phyloP scores from a whole-genome alignment of 2,888 invertebrate genomes.

The Apoderus coryli region DNA sequence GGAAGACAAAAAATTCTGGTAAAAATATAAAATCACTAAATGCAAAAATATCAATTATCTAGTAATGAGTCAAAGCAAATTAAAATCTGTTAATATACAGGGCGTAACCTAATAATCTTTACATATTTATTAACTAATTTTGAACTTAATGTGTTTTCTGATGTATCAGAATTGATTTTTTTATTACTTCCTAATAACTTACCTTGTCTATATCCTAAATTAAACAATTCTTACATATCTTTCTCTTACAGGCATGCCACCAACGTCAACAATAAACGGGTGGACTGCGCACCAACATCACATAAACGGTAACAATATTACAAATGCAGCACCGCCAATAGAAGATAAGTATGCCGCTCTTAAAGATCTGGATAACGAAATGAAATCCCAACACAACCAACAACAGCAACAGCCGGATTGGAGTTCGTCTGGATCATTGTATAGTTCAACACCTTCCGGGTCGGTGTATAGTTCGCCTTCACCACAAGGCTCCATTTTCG shows the following conservation, averaged over 20 bases:
- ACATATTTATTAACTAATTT: no score
- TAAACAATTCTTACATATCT: no score
- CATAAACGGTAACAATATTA: not conserved
- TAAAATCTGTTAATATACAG: no score
- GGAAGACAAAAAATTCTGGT: no score
- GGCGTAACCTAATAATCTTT: no score
- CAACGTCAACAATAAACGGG: conserved; percentile 16
- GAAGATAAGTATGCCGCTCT: conserved; percentile 92
- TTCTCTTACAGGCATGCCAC: conserved; percentile 24
- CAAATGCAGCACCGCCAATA: conserved; percentile 23
- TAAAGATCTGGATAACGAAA: conserved; percentile 76
- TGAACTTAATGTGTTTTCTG: no score
- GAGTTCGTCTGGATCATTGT: conserved; percentile 27
- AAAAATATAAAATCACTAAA: no score
- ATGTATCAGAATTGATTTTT: no score
- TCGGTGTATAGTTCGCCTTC: conserved; percentile 32
- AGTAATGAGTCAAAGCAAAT: no score
- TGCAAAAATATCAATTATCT: no score
- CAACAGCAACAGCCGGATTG: conserved; percentile 23
- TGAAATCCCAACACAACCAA: conserved; percentile 38
- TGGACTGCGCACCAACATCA: conserved; percentile 10
- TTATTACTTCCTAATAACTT: no score
- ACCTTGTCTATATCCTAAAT: no score
- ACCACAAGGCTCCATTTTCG: conserved; percentile 30
- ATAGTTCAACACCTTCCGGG: conserved; percentile 27